phyloP scores from a whole-genome alignment of 2,113 vertebrate species.

The Leptosomus discolor region DNA sequence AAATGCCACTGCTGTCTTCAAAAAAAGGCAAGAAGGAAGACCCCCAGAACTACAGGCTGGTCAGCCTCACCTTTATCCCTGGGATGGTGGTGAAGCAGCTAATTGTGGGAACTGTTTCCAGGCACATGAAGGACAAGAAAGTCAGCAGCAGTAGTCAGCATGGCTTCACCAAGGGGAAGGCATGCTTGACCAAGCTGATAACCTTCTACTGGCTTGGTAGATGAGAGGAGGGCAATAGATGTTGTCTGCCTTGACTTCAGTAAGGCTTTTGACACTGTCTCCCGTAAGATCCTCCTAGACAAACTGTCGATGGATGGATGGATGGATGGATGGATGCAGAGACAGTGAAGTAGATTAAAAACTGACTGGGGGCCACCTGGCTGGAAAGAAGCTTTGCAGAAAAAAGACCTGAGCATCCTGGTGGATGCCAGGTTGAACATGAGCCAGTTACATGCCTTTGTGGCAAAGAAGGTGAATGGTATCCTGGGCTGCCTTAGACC shows the following conservation, averaged over 20 bases:
- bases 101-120: neutral
- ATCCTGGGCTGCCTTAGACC: neutral
- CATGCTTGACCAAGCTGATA: neutral
- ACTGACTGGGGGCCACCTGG: neutral
- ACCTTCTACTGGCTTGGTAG: neutral
- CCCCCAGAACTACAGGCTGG: no score
- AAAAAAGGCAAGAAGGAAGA: neutral
- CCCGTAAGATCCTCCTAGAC: neutral
- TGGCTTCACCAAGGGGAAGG: neutral
- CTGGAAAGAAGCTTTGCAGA: neutral
- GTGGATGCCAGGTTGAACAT: neutral
- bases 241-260: neutral
- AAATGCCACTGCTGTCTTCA: neutral
- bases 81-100: neutral
- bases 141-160: neutral
- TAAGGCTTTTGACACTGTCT: neutral
- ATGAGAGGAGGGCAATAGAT: neutral
- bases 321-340: no score
- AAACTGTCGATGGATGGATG: neutral
- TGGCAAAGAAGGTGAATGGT: neutral
- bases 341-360: neutral
- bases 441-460: neutral
- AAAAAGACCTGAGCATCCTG: neutral
- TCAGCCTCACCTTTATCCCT: neutral
- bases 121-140: neutral